Evolutionary conservation across 1,140 invertebrate species (phyloP), one percentile per base, ranked within the genome.

Genomic region (Anagrus nilaparvatae): DNA sequence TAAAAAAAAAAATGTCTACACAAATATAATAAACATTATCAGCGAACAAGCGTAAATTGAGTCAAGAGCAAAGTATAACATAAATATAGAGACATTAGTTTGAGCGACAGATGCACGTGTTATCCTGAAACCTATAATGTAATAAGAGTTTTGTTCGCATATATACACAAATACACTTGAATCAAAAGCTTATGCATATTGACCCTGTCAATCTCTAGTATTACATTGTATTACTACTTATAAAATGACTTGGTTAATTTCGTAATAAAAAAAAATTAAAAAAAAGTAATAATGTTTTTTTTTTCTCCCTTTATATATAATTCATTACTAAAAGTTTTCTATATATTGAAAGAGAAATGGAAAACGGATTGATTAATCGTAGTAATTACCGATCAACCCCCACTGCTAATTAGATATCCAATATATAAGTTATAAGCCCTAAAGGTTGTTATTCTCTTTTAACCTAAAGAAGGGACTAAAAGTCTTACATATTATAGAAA

Each of bases 291-390:
- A 33, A 33, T 33, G 5, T 18, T 33, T 14, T 33, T n/a, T 30
- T 33, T 7, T 17, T n/a, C 18, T 36, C 41, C 41, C 18, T 28
- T 46, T 40, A n/a, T 9, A 42, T 23, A 14, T 35, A 16, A 13
- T 32, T 20, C 21, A 7, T 18, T 19, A 32, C 27, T n/a, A n/a
- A n/a, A n/a, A n/a, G n/a, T n/a, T n/a, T n/a, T n/a, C n/a, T n/a
- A n/a, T n/a, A n/a, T n/a, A n/a, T n/a, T n/a, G 43, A 43, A 52
- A 48, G 55, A 60, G 59, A 66, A 69, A 68, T 67, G 65, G 66
- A 68, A 69, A 70, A 65, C 64, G 65, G 66, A 70, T 70, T 70
- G 66, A 70, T 70, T 70, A 70, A 70, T 70, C 63, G 66, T 60
- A 60, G 66, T 68, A 70, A 69, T 69, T 67, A 69, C 63, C 59